Conservation (phyloP, 1,140 invertebrate genomes). For the Periplaneta americana region DNA sequence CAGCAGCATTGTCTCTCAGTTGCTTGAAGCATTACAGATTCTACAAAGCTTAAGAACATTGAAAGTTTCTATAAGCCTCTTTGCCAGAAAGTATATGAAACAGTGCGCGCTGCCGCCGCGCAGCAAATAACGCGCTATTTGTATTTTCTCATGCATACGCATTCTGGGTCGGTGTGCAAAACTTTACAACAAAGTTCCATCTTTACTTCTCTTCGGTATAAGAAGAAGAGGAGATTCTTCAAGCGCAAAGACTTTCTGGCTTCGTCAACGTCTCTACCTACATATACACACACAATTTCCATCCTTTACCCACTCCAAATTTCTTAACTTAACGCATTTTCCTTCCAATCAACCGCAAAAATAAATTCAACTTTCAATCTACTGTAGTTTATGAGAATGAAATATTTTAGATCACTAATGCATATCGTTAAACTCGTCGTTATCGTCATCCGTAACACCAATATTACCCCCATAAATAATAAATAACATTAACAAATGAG, state of each 20-base stretch:
- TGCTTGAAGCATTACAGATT: not conserved
- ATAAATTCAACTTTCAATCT: too few relatives aligned
- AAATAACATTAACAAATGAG: too few relatives aligned
- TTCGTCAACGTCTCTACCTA: not conserved
- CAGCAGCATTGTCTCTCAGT: not conserved
- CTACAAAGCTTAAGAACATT: not conserved
- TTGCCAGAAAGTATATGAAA: not conserved
- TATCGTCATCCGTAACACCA: too few relatives aligned
- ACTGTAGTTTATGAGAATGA: too few relatives aligned
- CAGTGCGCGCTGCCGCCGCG: not conserved
- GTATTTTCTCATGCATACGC: not conserved
- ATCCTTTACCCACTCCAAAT: not conserved
- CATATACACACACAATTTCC: too few relatives aligned
- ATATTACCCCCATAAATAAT: too few relatives aligned
- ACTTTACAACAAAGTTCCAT: not conserved
- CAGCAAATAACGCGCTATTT: not conserved
- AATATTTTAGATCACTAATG: too few relatives aligned
- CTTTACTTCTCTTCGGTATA: not conserved
- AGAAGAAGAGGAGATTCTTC: not conserved
- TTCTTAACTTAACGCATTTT: not conserved
- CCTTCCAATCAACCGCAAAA: not conserved
- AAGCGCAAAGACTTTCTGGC: not conserved
- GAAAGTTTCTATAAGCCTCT: not conserved
- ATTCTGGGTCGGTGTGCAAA: not conserved
- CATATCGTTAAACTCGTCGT: too few relatives aligned